Conservation (phyloP, 2,888 invertebrate genomes). For the Dione vanillae region DNA sequence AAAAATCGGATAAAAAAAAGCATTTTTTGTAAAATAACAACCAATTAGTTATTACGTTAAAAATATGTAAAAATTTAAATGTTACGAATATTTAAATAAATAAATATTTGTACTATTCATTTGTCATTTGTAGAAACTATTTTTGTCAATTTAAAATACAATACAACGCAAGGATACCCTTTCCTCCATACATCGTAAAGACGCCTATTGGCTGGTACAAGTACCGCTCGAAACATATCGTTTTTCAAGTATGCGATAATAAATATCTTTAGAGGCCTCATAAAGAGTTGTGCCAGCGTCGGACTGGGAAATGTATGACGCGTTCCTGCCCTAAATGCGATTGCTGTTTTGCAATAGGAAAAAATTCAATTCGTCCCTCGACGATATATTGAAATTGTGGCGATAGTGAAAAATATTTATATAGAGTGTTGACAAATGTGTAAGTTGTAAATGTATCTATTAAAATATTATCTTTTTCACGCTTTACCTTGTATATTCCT, state of each 20-base stretch:
- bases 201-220: constrained; percentile 49
- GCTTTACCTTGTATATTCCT: too few relatives aligned
- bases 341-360: constrained; percentile 74
- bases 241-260: constrained; percentile 66
- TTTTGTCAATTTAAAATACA: constrained; percentile 43
- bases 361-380: constrained; percentile 65
- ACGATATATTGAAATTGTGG: constrained; percentile 75
- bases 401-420: constrained; percentile 50
- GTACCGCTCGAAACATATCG: constrained; percentile 63
- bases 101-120: neutral
- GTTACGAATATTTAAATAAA: neutral
- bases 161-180: constrained; percentile 43
- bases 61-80: too few relatives aligned
- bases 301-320: constrained; percentile 49
- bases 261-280: constrained; percentile 69
- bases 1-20: too few relatives aligned
- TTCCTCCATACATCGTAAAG: constrained; percentile 49
- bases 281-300: constrained; percentile 57
- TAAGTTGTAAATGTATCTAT: neutral
- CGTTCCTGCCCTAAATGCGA: constrained; percentile 52
- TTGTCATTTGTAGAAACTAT: constrained; percentile 31
- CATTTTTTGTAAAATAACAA: too few relatives aligned
- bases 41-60: too few relatives aligned
- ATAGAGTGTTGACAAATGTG: neutral
- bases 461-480: neutral